Base-by-base conservation (phyloP, 2,888 invertebrate genomes). In the Linnaemya tessellans region DNA sequence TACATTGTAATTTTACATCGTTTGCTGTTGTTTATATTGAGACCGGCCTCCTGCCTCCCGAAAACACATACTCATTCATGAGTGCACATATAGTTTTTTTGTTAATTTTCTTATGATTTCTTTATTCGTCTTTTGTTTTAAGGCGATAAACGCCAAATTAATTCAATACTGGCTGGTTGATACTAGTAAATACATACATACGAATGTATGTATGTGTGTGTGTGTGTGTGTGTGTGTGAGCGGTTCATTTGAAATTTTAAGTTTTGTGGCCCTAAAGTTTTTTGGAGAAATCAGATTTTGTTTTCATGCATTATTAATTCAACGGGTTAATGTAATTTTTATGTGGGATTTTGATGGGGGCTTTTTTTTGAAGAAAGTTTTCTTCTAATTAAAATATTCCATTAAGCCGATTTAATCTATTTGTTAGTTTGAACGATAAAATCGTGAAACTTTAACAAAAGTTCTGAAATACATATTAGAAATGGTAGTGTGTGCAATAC, bases 1-100 rank as follows among this genome's bases (percentile, higher is more conserved):
- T 75, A 82, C 82, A 82, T 54, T 71, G 79, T 75, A 79, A 82
- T 71, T 78, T 60, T 78, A 65, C 60, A 64, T n/a, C 10, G 56
- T 58, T 64, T 73, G 56, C 20, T 83, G 73, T 9, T 58, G 60
- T 5, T 49, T 49, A 20, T 65, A 13, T n/a, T 49, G 54, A 13
- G 46, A 51, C 81, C 51, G 56, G 43, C 54, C 62, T 56, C 35
- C 68, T 75, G 35, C 75, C 62, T 35, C 75, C 62, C 58, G 25
- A 65, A 68, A 60, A 18, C 18, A 73, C 20, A 49, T 56, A 38
- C 30, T n/a, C 49, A 13, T n/a, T 25, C 22, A 46, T 54, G 46
- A 11, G 9, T 46, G 10, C 54, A 49, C 4, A 30, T 15, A 51
- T n/a, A n/a, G n/a, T n/a, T n/a, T n/a, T 65, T 77, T 58, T 22